Conservation (phyloP, 2,888 invertebrate species). For the Synanthedon vespiformis region DNA sequence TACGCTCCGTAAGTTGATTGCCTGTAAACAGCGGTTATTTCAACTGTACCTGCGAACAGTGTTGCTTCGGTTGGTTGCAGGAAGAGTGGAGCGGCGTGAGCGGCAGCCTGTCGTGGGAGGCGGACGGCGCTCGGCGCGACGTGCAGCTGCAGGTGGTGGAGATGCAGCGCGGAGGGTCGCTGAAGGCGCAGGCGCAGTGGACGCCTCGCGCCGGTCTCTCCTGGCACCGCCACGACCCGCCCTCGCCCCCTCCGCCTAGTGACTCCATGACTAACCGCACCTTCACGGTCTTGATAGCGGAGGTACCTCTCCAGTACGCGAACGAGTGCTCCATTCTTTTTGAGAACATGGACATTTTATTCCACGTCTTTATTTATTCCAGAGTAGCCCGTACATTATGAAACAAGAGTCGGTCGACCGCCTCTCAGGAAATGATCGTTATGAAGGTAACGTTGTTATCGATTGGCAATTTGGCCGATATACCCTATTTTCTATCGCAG, state of each 20-base stretch:
- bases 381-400: slow-evolving; percentile 93
- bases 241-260: slow-evolving; percentile 22
- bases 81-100: slow-evolving; percentile 22
- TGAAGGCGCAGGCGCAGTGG: slow-evolving; percentile 23
- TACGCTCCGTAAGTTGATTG: slow-evolving; percentile 33
- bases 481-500: background rate
- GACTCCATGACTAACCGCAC: slow-evolving; percentile 41
- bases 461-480: background rate
- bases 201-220: slow-evolving; percentile 22
- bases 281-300: slow-evolving; percentile 46
- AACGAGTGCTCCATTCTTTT: background rate
- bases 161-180: slow-evolving; percentile 38
- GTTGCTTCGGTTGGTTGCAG: slow-evolving; percentile 5
- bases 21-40: too few relatives aligned
- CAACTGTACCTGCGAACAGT: too few relatives aligned
- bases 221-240: slow-evolving; percentile 28
- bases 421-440: slow-evolving; percentile 82
- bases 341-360: too few relatives aligned
- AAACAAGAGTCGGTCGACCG: slow-evolving; percentile 73
- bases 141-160: slow-evolving; percentile 36
- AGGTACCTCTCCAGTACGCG: background rate
- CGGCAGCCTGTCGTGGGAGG: slow-evolving; percentile 25
- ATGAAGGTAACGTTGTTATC: slow-evolving; percentile 71
- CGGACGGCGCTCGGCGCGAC: slow-evolving; percentile 29
- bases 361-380: slow-evolving; percentile 5